Evolutionary conservation across 2,888 invertebrate genomes (phyloP).

Genomic region (Standfussiana lucernea): DNA sequence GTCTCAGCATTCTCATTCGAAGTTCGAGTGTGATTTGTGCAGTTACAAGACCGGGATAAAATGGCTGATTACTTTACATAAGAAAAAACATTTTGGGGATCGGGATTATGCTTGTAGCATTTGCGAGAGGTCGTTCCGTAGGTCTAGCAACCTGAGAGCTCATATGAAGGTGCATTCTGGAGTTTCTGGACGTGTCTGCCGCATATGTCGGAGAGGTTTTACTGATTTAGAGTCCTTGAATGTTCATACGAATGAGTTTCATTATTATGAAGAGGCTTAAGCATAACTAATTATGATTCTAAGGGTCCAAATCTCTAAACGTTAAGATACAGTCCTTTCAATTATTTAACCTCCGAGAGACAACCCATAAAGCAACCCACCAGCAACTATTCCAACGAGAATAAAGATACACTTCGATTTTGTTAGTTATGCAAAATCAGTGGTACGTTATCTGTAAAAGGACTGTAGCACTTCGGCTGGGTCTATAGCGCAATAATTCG

Average conservation of each 20-base stretch:
- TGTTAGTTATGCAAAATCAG: too few species aligned
- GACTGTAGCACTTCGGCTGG: too few species aligned
- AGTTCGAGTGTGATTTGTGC: conserved; percentile 81
- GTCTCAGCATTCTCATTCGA: conserved; percentile 83
- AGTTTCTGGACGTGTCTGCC: conserved; percentile 78
- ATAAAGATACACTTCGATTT: too few species aligned
- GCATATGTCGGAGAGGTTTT: conserved; percentile 79
- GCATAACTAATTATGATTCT: background rate
- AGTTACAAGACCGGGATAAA: conserved; percentile 81
- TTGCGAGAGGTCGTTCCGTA: conserved; percentile 89
- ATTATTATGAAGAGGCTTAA: conserved; percentile 73
- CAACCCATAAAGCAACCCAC: too few species aligned
- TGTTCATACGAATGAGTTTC: conserved; percentile 75
- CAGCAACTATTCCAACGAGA: background rate
- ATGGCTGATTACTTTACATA: conserved; percentile 84
- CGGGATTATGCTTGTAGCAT: conserved; percentile 89
- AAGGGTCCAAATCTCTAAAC: background rate
- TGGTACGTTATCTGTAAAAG: too few species aligned
- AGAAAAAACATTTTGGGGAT: conserved; percentile 87
- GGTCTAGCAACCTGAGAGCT: conserved; percentile 87
- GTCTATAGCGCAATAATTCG: too few species aligned
- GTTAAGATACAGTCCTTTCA: too few species aligned
- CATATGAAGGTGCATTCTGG: conserved; percentile 86
- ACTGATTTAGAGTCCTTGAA: conserved; percentile 73
- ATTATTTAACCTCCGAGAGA: too few species aligned